These are phyloP conservation scores for Agrotis clavis DNA, from an alignment of 2,888 invertebrate genomes.

Conservation along the genomic window DNA sequence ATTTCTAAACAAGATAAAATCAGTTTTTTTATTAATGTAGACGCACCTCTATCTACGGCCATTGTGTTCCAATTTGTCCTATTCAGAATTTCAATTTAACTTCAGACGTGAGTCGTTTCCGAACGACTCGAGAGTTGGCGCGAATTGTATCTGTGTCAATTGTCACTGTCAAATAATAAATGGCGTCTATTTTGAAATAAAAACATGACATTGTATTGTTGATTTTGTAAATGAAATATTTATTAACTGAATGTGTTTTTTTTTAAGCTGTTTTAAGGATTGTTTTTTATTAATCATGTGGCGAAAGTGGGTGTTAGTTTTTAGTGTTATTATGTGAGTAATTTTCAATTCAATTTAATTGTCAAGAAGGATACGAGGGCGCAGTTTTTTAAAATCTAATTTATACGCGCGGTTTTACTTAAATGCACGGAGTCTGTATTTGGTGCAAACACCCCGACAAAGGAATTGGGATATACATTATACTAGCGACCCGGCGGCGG, in stretches of 20 bases:
- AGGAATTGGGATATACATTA: too few species aligned
- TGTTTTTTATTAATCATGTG: slow-evolving; percentile 28
- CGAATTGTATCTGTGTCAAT: background rate
- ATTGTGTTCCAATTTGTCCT: slow-evolving; percentile 26
- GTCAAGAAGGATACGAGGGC: background rate
- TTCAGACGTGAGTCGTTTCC: slow-evolving; percentile 16
- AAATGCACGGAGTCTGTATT: too few species aligned
- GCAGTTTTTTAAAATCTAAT: too few species aligned
- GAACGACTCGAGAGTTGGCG: slow-evolving; percentile 35
- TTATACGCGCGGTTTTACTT: too few species aligned
- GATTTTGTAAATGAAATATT: background rate
- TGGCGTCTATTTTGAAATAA: slow-evolving; percentile 9
- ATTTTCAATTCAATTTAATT: background rate
- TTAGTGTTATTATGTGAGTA: slow-evolving; percentile 30
- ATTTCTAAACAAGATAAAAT: background rate
- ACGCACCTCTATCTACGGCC: slow-evolving; percentile 15
- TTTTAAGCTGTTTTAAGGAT: background rate
- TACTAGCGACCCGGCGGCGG: too few species aligned
- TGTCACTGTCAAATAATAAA: slow-evolving; percentile 2
- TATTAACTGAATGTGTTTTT: background rate
- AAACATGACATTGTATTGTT: background rate
- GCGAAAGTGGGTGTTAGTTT: slow-evolving; percentile 17
- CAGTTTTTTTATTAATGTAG: background rate
- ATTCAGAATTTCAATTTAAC: slow-evolving; percentile 34
- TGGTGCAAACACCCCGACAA: too few species aligned